Evolutionary conservation across 1,140 invertebrate genomes (phyloP).

Genomic region (Copidosoma floridanum): DNA sequence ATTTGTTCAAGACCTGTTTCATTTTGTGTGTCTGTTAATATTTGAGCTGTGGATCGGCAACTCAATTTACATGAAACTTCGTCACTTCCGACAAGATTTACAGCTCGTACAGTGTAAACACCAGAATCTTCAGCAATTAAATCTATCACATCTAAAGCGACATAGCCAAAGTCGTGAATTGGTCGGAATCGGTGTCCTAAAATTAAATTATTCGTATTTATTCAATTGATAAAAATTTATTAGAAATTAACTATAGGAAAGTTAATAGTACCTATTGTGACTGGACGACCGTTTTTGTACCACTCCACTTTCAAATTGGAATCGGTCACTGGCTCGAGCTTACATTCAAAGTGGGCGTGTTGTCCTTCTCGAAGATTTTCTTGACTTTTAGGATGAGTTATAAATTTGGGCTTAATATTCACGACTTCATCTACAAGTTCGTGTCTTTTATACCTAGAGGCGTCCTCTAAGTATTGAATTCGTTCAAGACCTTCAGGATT

Average conservation of each 20-base stretch:
- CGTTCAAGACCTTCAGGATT: slow-evolving; percentile 85
- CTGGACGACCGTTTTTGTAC: slow-evolving; percentile 86
- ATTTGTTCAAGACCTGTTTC: slow-evolving; percentile 83
- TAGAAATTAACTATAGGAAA: too few species aligned
- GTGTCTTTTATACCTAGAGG: slow-evolving; percentile 78
- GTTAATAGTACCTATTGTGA: slow-evolving; percentile 67
- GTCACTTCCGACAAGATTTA: slow-evolving; percentile 83
- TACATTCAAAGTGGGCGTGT: slow-evolving; percentile 96
- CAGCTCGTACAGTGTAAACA: slow-evolving; percentile 89
- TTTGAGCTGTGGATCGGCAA: slow-evolving; percentile 73
- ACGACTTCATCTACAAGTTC: slow-evolving; percentile 82
- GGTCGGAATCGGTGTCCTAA: slow-evolving; percentile 85
- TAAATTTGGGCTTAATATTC: slow-evolving; percentile 77
- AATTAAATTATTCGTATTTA: too few species aligned
- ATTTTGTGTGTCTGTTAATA: slow-evolving; percentile 80
- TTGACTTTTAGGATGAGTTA: slow-evolving; percentile 82
- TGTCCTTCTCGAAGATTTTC: slow-evolving; percentile 86
- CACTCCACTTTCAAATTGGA: slow-evolving; percentile 91
- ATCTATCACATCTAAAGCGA: slow-evolving; percentile 87
- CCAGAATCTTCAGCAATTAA: slow-evolving; percentile 91
- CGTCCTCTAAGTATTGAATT: slow-evolving; percentile 87
- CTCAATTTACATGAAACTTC: slow-evolving; percentile 75
- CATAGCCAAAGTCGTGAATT: slow-evolving; percentile 95
- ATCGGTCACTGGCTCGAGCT: slow-evolving; percentile 94
- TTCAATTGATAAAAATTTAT: too few species aligned